Conservation (phyloP, 2,888 invertebrate species). For the Bombylius major region DNA sequence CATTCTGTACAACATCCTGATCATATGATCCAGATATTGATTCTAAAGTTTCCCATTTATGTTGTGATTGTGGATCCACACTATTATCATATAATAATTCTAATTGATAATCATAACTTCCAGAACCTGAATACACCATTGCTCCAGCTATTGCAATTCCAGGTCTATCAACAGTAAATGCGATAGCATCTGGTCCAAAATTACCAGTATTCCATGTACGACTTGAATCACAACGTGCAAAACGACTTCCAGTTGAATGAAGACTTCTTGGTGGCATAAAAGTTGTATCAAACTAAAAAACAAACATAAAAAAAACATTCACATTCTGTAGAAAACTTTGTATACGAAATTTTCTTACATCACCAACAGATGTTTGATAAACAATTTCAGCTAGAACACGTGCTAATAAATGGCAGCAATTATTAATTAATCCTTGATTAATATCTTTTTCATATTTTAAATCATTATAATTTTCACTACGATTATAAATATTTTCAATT, state of each 20-base stretch:
- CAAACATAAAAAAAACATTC: background rate
- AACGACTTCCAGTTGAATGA: constrained; percentile 77
- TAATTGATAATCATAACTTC: constrained; percentile 80
- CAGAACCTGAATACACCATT: constrained; percentile 79
- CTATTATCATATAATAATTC: constrained; percentile 71
- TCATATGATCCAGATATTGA: constrained; percentile 71
- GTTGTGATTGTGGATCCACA: constrained; percentile 39
- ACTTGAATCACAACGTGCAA: constrained; percentile 77
- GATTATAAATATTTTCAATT: constrained; percentile 33
- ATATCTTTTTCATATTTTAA: constrained; percentile 29
- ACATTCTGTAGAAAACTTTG: background rate
- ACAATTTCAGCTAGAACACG: constrained; percentile 80
- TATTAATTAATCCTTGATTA: constrained; percentile 45
- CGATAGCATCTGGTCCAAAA: constrained; percentile 92
- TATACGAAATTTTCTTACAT: constrained; percentile 39
- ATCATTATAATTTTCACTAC: constrained; percentile 34
- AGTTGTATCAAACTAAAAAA: constrained; percentile 29
- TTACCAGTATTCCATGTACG: constrained; percentile 95
- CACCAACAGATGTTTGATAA: constrained; percentile 62
- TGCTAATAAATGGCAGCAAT: constrained; percentile 65
- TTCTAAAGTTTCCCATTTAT: constrained; percentile 82
- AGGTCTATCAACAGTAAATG: constrained; percentile 80
- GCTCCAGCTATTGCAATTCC: constrained; percentile 84
- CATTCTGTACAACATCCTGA: constrained; percentile 74
- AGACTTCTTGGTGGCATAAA: constrained; percentile 53